Base-by-base conservation (phyloP, 2,113 vertebrate species). In the Lycaon pictus region DNA sequence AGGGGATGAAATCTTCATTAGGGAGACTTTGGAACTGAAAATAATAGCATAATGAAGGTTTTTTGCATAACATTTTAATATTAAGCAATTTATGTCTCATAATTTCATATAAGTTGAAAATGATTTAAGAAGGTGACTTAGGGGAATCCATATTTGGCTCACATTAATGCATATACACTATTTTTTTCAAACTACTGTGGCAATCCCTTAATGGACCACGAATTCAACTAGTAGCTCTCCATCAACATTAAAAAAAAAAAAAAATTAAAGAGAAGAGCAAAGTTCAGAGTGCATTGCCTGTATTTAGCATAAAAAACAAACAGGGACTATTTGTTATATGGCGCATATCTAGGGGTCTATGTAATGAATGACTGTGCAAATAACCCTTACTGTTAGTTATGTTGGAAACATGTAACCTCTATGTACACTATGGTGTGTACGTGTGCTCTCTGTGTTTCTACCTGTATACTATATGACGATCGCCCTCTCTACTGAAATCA, bases 71-170 rank as follows among this genome's bases (percentile, higher is more conserved):
- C 13, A 65, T 48, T 90, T 86, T 94, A 85, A 51, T 72, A 76
- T 79, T 20, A 87, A 92, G 15, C 6, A 81, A 72, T 77, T 76
- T 89, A 86, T 93, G 80, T 19, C 13, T 95, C 32, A 87, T 95
- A 79, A 86, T 92, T 48, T 88, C 11, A 71, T 92, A 96, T 77
- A 92, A 67, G 43, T 80, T 93, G 19, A 71, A 69, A 80, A 8
- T 76, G 71, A 87, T 90, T 96, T 96, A 80, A 84, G 43, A 43
- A 93, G 60, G 27, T 67, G 37, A 95, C 71, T 85, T 95, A 90
- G 37, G 27, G 29, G 15, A 92, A 94, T 85, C 60, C 23, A 80
- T 88, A 76, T 86, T 85, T 58, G 3, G 17, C 92, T 95, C 23
- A 88, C 56, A 27, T 94, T 53, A 89, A 82, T 93, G 7, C 37